A percentile compares a stretch with the other conserved stretches of the same genome.
phyloP scores from a whole-genome alignment of 2,888 invertebrate genomes.

The Odontocerum albicorne region DNA sequence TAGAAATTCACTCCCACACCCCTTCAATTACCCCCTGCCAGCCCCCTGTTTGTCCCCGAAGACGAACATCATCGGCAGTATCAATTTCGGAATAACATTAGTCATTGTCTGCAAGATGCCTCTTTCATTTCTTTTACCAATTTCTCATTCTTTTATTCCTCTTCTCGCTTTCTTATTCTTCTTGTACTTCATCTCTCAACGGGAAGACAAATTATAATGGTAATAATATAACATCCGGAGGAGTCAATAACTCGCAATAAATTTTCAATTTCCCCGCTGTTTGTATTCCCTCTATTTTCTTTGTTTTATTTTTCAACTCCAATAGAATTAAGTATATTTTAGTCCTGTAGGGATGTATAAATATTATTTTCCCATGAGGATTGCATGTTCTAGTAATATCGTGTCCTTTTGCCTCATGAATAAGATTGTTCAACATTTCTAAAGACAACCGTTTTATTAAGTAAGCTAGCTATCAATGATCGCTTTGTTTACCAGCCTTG shows the following conservation, averaged over 20 bases:
- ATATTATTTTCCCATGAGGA: conserved; percentile 27
- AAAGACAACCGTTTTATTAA: background rate
- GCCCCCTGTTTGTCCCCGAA: background rate
- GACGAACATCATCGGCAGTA: conserved; percentile 28
- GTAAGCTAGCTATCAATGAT: too few species aligned
- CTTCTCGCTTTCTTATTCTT: conserved; percentile 3
- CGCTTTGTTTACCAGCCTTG: too few species aligned
- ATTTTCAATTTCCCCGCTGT: conserved; percentile 34
- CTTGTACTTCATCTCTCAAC: background rate
- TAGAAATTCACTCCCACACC: conserved; percentile 6
- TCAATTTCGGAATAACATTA: conserved; percentile 37
- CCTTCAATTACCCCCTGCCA: background rate
- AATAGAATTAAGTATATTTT: conserved; percentile 25
- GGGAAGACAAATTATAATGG: conserved; percentile 35
- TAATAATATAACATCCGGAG: conserved; percentile 33
- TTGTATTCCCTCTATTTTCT: conserved; percentile 20
- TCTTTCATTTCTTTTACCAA: conserved; percentile 32
- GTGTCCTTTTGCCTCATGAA: too few species aligned
- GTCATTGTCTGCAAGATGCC: conserved; percentile 37
- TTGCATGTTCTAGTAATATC: conserved; percentile 17
- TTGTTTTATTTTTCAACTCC: conserved; percentile 18
- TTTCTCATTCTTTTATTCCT: conserved; percentile 26
- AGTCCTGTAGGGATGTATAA: conserved; percentile 18
- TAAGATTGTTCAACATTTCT: background rate
- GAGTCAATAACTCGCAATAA: conserved; percentile 36